Evolutionary conservation across 2,113 vertebrate species (phyloP).

Genomic region (Gavia stellata): DNA sequence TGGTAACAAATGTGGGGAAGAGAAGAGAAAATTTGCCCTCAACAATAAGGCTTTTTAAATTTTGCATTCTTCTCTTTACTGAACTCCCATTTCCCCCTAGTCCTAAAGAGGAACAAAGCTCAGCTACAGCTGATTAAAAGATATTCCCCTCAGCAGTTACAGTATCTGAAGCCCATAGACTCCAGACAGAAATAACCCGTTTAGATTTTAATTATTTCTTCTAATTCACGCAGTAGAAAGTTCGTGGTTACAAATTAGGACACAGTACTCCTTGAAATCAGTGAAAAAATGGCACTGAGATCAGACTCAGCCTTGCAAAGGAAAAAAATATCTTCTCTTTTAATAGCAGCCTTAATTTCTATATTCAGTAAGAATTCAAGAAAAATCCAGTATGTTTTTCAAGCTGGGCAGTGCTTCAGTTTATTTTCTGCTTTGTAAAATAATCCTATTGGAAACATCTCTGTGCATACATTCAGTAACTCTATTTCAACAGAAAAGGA

Average conservation of each 20-base stretch:
- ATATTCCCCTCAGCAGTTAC: background rate
- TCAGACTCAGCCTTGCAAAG: background rate
- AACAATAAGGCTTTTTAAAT: background rate
- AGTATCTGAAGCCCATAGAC: background rate
- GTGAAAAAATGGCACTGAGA: background rate
- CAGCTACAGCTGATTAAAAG: background rate
- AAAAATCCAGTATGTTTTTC: background rate
- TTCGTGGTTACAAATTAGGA: background rate
- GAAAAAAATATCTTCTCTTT: background rate
- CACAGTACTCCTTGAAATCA: background rate
- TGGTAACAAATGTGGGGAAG: fast-evolving
- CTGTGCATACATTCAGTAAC: background rate
- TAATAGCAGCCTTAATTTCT: background rate
- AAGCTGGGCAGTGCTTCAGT: background rate
- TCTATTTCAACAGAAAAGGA: background rate
- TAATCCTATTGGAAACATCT: conserved; percentile 17
- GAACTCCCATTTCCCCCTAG: background rate
- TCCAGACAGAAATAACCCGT: background rate
- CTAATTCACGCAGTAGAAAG: background rate
- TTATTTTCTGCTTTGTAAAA: conserved; percentile 30
- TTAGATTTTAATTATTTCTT: background rate
- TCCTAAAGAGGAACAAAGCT: background rate
- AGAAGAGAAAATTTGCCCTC: background rate
- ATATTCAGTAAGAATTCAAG: background rate
- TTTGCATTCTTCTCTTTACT: background rate